Percentiles rank a stretch among this genome's conserved stretches.
These are phyloP conservation scores for Eucera pruinosa DNA, from an alignment of 2,888 invertebrate genomes.

Conservation along the genomic window DNA sequence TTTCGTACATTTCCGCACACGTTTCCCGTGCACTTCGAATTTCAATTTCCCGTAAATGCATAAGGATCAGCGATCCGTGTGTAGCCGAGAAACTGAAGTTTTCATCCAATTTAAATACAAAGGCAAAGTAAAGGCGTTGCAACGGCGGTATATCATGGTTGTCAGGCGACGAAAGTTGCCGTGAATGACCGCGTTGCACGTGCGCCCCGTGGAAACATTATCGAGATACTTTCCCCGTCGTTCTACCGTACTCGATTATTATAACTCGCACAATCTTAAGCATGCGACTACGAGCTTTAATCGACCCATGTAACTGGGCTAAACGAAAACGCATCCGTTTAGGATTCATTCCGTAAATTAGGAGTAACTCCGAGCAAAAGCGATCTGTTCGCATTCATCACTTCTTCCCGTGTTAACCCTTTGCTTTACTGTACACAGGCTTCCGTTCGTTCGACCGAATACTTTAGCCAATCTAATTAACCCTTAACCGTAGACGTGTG, in stretches of 20 bases:
- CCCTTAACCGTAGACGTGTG: not conserved
- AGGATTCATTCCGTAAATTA: slow-evolving; percentile 48
- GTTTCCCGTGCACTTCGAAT: too few species aligned
- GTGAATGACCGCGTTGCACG: too few species aligned
- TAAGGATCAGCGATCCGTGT: too few species aligned
- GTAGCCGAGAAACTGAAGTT: not conserved
- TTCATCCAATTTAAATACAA: not conserved
- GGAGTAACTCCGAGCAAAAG: slow-evolving; percentile 8
- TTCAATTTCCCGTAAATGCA: too few species aligned
- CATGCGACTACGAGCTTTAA: slow-evolving; percentile 63
- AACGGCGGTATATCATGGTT: too few species aligned
- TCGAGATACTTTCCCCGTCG: slow-evolving; percentile 17
- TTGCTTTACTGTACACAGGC: slow-evolving; percentile 5
- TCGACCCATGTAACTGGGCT: slow-evolving; percentile 42
- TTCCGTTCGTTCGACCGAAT: not conserved
- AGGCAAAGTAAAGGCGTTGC: too few species aligned
- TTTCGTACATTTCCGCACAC: too few species aligned
- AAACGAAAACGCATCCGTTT: slow-evolving; percentile 42
- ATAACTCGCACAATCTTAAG: slow-evolving; percentile 49
- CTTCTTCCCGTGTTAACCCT: slow-evolving; percentile 17
- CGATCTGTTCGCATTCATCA: slow-evolving; percentile 20
- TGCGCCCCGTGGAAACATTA: slow-evolving; percentile 3
- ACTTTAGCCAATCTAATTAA: too few species aligned
- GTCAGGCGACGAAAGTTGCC: too few species aligned
- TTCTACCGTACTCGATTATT: slow-evolving; percentile 41